These are phyloP conservation scores for Bombus balteatus DNA, from an alignment of 1,140 invertebrate genomes.

Conservation along the genomic window DNA sequence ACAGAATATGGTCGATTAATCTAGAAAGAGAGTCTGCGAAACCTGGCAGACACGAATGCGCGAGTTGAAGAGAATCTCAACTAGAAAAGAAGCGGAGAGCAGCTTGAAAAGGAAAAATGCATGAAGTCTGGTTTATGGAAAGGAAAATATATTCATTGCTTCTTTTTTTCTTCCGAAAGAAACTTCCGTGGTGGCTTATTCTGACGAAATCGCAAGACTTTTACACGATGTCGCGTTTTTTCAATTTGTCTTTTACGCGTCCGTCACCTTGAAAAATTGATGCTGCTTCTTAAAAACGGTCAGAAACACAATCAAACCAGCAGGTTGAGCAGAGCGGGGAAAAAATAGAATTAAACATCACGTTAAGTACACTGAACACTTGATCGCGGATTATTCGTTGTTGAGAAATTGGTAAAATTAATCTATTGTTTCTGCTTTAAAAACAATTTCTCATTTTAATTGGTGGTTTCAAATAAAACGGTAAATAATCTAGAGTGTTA, in stretches of 20 bases:
- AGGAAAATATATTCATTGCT: constrained; percentile 48
- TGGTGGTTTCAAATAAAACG: background rate
- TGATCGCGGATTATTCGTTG: background rate
- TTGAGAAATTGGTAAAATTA: no score
- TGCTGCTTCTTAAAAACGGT: background rate
- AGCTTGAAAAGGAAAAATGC: constrained; percentile 12
- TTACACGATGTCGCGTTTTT: background rate
- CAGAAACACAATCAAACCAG: background rate
- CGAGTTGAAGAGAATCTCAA: background rate
- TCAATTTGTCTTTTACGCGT: constrained; percentile 17
- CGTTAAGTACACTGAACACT: background rate
- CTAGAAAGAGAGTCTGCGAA: background rate
- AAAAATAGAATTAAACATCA: background rate
- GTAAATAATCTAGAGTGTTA: background rate
- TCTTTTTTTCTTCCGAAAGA: background rate
- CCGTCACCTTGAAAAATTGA: background rate
- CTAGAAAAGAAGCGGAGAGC: background rate
- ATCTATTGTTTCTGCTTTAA: no score
- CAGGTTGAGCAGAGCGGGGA: background rate
- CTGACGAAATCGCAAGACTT: constrained; percentile 20
- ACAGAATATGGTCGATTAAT: background rate
- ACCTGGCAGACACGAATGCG: background rate
- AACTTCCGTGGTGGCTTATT: background rate
- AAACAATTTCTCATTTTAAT: no score
- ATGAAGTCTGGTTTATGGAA: constrained; percentile 39